Evolutionary conservation across 2,797 vertebrate genomes (phyloP).

Genomic region (Galaxias olidus): DNA sequence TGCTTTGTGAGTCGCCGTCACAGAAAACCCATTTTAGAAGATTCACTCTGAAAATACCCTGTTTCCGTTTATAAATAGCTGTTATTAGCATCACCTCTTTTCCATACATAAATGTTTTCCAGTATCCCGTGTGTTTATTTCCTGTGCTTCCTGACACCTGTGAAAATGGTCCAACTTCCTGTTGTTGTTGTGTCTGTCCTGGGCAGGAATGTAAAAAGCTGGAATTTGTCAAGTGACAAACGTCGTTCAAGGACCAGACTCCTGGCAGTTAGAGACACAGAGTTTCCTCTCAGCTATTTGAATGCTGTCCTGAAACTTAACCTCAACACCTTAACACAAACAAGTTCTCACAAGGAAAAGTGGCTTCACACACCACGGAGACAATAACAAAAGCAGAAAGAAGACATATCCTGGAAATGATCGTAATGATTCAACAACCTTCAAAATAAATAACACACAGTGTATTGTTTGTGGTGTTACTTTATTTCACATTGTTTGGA

Average conservation of each 20-base stretch:
- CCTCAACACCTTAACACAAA: slow-evolving; percentile 41
- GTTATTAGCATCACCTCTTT: slow-evolving; percentile 72
- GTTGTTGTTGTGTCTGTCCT: slow-evolving; percentile 94
- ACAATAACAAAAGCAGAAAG: slow-evolving; percentile 18
- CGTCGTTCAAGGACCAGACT: slow-evolving; percentile 31
- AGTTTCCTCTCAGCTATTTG: slow-evolving; percentile 35
- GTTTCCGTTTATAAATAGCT: slow-evolving; percentile 62
- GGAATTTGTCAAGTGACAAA: slow-evolving; percentile 72
- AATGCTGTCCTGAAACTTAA: slow-evolving; percentile 38
- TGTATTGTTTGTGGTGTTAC: too few relatives aligned
- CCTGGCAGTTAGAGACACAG: slow-evolving; percentile 30
- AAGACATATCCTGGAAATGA: slow-evolving; percentile 3
- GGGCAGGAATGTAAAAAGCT: slow-evolving; percentile 83
- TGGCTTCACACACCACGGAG: background rate
- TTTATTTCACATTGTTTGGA: too few relatives aligned
- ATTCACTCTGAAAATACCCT: slow-evolving; percentile 47
- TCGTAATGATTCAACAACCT: too few relatives aligned
- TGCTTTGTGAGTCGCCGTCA: slow-evolving; percentile 3
- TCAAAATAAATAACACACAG: too few relatives aligned
- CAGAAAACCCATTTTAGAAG: slow-evolving; percentile 21
- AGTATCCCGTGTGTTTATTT: slow-evolving; percentile 81
- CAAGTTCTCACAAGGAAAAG: slow-evolving; percentile 17
- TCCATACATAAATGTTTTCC: slow-evolving; percentile 72
- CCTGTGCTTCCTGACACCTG: slow-evolving; percentile 97
- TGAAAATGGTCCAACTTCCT: slow-evolving; percentile 92